Base-by-base conservation (phyloP, 2,797 vertebrate species). In the Liparis tanakae region DNA sequence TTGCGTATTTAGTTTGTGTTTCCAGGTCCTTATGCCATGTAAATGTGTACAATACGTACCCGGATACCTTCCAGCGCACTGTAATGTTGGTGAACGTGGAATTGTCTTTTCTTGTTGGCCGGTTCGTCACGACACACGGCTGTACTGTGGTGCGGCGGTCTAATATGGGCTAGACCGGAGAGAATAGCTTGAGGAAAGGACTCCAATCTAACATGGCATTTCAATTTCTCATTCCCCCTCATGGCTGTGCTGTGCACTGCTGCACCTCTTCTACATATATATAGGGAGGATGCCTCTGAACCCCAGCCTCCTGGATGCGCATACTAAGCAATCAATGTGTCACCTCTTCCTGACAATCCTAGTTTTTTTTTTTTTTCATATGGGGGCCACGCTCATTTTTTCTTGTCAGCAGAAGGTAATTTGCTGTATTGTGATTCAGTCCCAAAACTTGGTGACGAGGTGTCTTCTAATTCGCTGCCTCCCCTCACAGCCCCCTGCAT, bases 261-360 rank as follows among this genome's bases (percentile, higher is more conserved):
- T 87, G 86, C 82, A 88, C 86, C 92, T 93, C 90, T 85, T 93
- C 92, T 94, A 93, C 92, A 94, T 94, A 92, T 93, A 94, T 94
- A 94, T 92, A 88, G 89, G 88, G 87, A 92, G 87, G 88, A 88
- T 84, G 85, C 86, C 85, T 88, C 85, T 87, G 88, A 90, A 93
- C 91, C 91, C 85, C 81, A 84, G 91, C 90, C 90, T 88, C 87
- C 88, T 92, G 89, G 92, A 94, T 94, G 91, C 80, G 90, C 91
- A 95, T 94, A 91, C 93, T 95, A 95, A 95, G 92, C 94, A 95
- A 93, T 95, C 93, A 94, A 94, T 93, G 94, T 94, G 94, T 94
- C 93, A 94, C 94, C 93, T 94, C 93, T 89, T 90, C 90, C 89
- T 94, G 93, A 94, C 94, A 94, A 89, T 93, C 92, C 88, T 78